Base-by-base conservation (phyloP, 2,888 invertebrate species). In the Drosophila robusta region DNA sequence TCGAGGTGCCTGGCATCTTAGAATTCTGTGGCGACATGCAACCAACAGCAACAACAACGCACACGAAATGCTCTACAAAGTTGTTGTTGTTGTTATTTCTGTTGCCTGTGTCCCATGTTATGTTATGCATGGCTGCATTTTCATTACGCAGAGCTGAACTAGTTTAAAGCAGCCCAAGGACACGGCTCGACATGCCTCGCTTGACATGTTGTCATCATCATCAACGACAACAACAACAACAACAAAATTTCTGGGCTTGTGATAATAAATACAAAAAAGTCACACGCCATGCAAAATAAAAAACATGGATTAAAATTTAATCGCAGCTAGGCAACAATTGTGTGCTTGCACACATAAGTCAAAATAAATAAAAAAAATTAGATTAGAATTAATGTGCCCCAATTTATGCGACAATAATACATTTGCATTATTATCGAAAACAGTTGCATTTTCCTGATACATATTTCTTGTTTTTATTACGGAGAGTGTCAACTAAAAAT, bases 101-200 rank as follows among this genome's bases (percentile, higher is more conserved):
- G 39, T 26, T 32, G 54, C 58, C 56, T 64, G 57, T 56, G 63
- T 45, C 44, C 51, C 65, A 38, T 76, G 66, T 67, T 70, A 63
- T 78, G 74, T 62, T 88, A 76, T 88, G 87, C 83, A 75, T 72
- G 87, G 62, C 75, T 84, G 88, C 78, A 75, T 86, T 88, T 84
- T 88, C 87, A 83, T 88, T 83, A 88, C 78, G 70, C 75, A 66
- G 64, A 42, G 66, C 62, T 78, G 72, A 68, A 78, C 82, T 81
- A 75, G 85, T 78, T 75, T 75, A 75, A 87, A 71, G 64, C 80
- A 77, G 87, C 83, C 75, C 83, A 83, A 83, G 88, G 83, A 77
- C 83, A 86, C 57, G 41, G 36, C 64, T 47, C 72, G 46, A 57
- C 77, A 77, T 78, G 74, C 54, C 74, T 70, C 41, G 75, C 70